These are phyloP conservation scores for Aplysia californica DNA, from an alignment of 1,140 invertebrate species.

Conservation along the genomic window DNA sequence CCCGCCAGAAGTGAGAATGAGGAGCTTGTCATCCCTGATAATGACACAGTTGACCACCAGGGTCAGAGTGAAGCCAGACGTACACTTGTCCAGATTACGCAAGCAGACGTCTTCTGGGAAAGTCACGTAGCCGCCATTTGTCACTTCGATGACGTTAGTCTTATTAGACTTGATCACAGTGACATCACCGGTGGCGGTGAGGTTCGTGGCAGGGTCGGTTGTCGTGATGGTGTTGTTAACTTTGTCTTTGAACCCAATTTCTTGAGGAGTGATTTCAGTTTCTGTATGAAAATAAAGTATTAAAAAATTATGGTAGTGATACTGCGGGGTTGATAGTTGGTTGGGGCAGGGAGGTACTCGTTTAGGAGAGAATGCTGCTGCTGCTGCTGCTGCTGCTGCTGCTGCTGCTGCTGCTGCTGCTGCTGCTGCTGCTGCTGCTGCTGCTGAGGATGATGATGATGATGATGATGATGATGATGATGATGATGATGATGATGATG, in stretches of 20 bases:
- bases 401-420: too few relatives aligned
- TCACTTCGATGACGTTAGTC: constrained; percentile 20
- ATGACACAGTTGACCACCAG: constrained; percentile 27
- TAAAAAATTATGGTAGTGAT: too few relatives aligned
- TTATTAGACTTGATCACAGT: background rate
- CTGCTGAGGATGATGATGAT: too few relatives aligned
- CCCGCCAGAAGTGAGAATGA: background rate
- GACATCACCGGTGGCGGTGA: constrained; percentile 29
- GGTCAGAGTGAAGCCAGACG: constrained; percentile 37
- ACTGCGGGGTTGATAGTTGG: too few relatives aligned
- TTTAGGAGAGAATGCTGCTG: too few relatives aligned
- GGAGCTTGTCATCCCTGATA: constrained; percentile 30
- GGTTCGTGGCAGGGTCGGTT: constrained; percentile 9
- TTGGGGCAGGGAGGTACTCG: too few relatives aligned
- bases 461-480: too few relatives aligned
- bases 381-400: too few relatives aligned
- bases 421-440: too few relatives aligned
- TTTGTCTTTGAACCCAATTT: constrained; percentile 27
- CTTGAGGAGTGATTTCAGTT: constrained; percentile 10
- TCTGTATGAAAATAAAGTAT: constrained; percentile 25
- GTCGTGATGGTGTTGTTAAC: constrained; percentile 32
- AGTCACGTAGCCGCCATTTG: constrained; percentile 25
- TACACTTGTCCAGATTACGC: constrained; percentile 31
- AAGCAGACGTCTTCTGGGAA: constrained; percentile 32
- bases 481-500: too few relatives aligned